phyloP scores from a whole-genome alignment of 2,797 vertebrate species.

The Sebastes glaucus region DNA sequence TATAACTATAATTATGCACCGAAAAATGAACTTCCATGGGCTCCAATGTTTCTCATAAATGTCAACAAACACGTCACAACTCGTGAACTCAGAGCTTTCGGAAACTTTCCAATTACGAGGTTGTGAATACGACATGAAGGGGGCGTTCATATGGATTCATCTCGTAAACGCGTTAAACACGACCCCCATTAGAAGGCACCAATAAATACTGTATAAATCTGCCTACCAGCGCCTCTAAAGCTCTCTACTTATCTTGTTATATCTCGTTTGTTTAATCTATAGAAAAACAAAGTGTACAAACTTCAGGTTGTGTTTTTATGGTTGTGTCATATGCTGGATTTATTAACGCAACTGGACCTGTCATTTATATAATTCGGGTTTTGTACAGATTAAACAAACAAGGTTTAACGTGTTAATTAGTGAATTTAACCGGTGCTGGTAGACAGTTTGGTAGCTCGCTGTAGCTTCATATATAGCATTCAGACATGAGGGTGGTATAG shows the following conservation, averaged over 20 bases:
- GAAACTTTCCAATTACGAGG: too few species aligned
- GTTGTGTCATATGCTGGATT: background rate
- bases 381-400: background rate
- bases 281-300: background rate
- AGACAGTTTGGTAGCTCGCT: background rate
- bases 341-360: background rate
- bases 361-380: background rate
- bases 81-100: too few species aligned
- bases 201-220: background rate
- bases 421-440: background rate
- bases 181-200: too few species aligned
- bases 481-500: background rate
- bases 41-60: too few species aligned
- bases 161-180: accelerated
- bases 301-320: background rate
- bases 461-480: accelerated
- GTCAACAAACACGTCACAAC: too few species aligned
- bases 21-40: too few species aligned
- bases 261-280: background rate
- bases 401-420: too few species aligned
- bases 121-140: too few species aligned
- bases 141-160: too few species aligned
- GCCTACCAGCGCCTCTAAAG: background rate
- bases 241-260: background rate
- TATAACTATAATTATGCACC: too few species aligned